phyloP scores from a whole-genome alignment of 2,888 invertebrate genomes.

The Cacoxenus indagator region DNA sequence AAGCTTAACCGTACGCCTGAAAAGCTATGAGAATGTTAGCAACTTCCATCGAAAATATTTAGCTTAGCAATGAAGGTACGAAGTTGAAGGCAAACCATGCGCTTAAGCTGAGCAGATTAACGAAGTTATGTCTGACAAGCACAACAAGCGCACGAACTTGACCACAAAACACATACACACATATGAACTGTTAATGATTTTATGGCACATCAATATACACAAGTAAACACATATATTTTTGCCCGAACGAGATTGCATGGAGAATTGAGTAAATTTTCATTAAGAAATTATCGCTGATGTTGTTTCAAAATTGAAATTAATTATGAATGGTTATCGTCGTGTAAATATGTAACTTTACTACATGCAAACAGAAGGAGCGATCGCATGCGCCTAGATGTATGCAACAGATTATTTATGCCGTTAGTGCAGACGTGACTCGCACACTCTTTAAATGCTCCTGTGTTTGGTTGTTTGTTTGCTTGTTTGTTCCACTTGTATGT shows the following conservation, averaged over 20 bases:
- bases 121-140: neutral
- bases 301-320: constrained; percentile 58
- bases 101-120: neutral
- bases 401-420: constrained; percentile 62
- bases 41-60: no score
- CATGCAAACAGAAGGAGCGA: neutral
- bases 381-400: constrained; percentile 24
- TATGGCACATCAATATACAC: neutral
- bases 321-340: constrained; percentile 43
- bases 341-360: neutral
- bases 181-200: neutral
- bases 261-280: constrained; percentile 42
- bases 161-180: neutral
- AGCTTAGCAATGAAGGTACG: no score
- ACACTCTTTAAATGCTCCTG: neutral
- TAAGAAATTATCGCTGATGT: constrained; percentile 52
- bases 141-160: neutral
- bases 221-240: neutral
- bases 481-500: neutral
- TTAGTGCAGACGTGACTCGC: constrained; percentile 34
- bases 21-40: no score
- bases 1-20: neutral
- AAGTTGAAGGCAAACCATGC: no score
- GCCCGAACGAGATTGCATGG: neutral
- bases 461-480: neutral